A percentile compares a stretch with the other conserved stretches of the same genome.
Conservation (phyloP, 2,797 vertebrate species). For the Coregonus ussuriensis region DNA sequence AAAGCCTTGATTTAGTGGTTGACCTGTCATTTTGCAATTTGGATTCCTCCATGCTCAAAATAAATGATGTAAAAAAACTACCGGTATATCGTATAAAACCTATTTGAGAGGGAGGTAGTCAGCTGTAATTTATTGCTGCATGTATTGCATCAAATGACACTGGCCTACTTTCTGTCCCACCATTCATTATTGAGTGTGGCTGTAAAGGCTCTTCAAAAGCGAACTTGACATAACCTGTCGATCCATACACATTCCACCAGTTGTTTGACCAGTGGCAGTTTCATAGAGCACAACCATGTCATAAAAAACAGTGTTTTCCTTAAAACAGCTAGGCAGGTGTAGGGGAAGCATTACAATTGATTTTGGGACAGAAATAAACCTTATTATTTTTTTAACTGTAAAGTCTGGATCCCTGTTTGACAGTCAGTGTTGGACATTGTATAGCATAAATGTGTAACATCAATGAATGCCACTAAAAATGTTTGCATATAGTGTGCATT, state of each 20-base stretch:
- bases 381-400: too few species aligned
- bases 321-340: not conserved
- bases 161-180: too few species aligned
- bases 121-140: too few species aligned
- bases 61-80: too few species aligned
- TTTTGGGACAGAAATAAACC: not conserved
- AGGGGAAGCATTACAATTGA: not conserved
- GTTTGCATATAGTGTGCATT: not conserved
- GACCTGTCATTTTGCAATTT: not conserved
- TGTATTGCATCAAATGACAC: too few species aligned
- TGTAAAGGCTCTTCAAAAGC: not conserved
- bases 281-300: not conserved
- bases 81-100: too few species aligned
- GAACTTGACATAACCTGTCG: not conserved
- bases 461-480: not conserved
- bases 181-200: not conserved
- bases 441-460: not conserved
- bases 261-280: not conserved
- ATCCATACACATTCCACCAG: not conserved
- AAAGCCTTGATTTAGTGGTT: not conserved
- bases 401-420: not conserved
- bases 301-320: not conserved
- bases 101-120: not conserved
- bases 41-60: not conserved
- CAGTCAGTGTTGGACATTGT: not conserved